Conservation (phyloP, 2,888 invertebrate genomes). For the Heptascelio sp. region DNA sequence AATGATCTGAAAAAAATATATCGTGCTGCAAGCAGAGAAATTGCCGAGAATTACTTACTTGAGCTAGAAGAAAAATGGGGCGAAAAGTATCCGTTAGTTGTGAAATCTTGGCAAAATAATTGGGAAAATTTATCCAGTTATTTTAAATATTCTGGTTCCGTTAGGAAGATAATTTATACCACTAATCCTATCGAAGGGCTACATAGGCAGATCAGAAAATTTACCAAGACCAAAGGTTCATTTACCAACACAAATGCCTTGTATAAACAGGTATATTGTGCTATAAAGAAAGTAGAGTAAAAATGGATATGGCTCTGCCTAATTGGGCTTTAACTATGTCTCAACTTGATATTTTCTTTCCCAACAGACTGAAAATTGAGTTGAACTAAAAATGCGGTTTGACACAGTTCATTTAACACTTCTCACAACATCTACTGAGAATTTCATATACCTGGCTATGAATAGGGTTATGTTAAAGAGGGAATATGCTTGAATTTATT, state of each 20-base stretch:
- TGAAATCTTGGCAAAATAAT: conserved; percentile 47
- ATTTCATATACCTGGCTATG: too few relatives aligned
- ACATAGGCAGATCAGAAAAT: conserved; percentile 48
- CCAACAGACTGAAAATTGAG: conserved; percentile 64
- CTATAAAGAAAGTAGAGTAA: conserved; percentile 28
- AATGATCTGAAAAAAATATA: conserved; percentile 43
- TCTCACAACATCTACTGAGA: too few relatives aligned
- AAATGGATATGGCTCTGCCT: conserved; percentile 26
- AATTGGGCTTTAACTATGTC: conserved; percentile 47
- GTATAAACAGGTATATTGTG: conserved; percentile 48
- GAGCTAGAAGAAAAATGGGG: conserved; percentile 44
- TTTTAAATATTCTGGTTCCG: conserved; percentile 43
- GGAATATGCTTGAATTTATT: too few relatives aligned
- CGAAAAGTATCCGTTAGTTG: conserved; percentile 31
- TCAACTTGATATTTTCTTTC: conserved; percentile 62
- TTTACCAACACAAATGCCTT: conserved; percentile 41
- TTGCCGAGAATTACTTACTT: conserved; percentile 38
- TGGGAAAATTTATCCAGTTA: conserved; percentile 43
- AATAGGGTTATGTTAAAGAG: too few relatives aligned
- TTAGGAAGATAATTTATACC: conserved; percentile 51
- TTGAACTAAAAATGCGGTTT: conserved; percentile 67
- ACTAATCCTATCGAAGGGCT: conserved; percentile 49
- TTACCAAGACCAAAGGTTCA: conserved; percentile 46
- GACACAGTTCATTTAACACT: conserved; percentile 60
- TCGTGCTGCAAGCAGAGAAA: conserved; percentile 41